A percentile compares a stretch with the other conserved stretches of the same genome.
Conservation (phyloP, 2,797 vertebrate genomes). For the Gymnodraco acuticeps region DNA sequence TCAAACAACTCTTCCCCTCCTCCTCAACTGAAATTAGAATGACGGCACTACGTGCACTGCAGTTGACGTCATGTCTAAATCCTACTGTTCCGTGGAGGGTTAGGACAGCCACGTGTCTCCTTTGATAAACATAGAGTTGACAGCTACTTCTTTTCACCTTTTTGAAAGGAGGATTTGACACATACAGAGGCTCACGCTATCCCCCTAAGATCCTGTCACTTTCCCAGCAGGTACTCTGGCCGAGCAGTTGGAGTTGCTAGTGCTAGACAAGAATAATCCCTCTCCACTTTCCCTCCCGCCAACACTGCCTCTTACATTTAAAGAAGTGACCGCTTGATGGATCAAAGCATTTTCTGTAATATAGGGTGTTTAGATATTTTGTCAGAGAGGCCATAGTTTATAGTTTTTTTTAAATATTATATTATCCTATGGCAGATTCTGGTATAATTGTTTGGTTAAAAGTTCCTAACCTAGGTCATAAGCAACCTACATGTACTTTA, state of each 20-base stretch:
- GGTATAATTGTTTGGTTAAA: background rate
- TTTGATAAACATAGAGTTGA: slow-evolving; percentile 53
- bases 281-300: slow-evolving; percentile 30
- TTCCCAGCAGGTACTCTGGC: slow-evolving; percentile 32
- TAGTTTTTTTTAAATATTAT: background rate
- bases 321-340: background rate
- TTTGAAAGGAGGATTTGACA: slow-evolving; percentile 53
- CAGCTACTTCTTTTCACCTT: slow-evolving; percentile 61
- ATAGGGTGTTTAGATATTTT: background rate
- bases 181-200: slow-evolving; percentile 34
- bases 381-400: background rate
- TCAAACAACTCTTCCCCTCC: slow-evolving; percentile 3
- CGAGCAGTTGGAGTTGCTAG: slow-evolving; percentile 25
- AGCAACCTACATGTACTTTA: background rate
- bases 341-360: slow-evolving; percentile 8
- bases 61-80: slow-evolving; percentile 8
- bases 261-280: slow-evolving; percentile 45
- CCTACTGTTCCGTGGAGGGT: slow-evolving; percentile 18
- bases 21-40: slow-evolving; percentile 6
- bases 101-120: slow-evolving; percentile 30
- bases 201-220: slow-evolving; percentile 31
- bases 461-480: background rate
- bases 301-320: slow-evolving; percentile 16
- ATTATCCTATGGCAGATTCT: background rate
- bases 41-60: background rate